Conservation (phyloP, 2,113 vertebrate genomes). For the Stegostoma tigrinum region DNA sequence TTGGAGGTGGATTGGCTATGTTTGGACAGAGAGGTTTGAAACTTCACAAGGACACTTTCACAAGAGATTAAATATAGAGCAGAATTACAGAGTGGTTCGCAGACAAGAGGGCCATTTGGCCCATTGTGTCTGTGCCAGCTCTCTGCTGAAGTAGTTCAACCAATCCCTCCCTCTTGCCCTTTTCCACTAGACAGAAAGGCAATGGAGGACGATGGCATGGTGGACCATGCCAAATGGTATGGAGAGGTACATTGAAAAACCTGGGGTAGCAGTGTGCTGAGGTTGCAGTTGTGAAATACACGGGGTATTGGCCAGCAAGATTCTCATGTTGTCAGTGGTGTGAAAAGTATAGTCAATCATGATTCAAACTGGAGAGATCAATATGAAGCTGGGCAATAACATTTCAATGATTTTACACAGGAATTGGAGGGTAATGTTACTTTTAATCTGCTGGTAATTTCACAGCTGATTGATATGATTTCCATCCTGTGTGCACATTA, state of each 20-base stretch:
- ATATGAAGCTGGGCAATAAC: not conserved
- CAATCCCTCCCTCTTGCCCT: too few relatives aligned
- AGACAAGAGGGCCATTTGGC: too few relatives aligned
- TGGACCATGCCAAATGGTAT: not conserved
- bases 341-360: not conserved
- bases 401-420: not conserved
- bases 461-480: not conserved
- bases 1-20: not conserved
- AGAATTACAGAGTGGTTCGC: too few relatives aligned
- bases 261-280: not conserved
- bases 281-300: not conserved
- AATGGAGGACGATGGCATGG: not conserved
- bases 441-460: not conserved
- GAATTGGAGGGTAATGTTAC: not conserved
- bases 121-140: too few relatives aligned
- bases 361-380: not conserved
- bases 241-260: not conserved
- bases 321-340: not conserved
- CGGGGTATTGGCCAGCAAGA: not conserved
- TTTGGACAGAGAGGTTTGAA: not conserved
- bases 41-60: not conserved
- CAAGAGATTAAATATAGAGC: not conserved
- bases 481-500: not conserved
- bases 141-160: too few relatives aligned
- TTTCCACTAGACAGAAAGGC: not conserved